Evolutionary conservation across 2,113 vertebrate species (phyloP).

Genomic region (Pogona vitticeps): DNA sequence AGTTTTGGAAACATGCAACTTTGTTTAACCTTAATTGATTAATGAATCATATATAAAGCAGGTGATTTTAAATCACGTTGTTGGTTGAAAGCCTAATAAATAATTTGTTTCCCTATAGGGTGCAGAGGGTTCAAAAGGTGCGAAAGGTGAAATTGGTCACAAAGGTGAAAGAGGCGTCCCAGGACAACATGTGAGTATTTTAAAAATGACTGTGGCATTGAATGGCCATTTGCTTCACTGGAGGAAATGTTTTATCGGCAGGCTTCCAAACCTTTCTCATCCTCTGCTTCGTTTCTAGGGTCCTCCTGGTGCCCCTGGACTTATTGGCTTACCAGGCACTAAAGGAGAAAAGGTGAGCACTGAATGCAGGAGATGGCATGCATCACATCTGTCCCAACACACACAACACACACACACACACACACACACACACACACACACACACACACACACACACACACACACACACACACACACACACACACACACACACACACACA

Average conservation of each 20-base stretch:
- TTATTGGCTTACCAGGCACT: conserved; percentile 91
- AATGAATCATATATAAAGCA: neutral
- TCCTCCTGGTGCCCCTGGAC: conserved; percentile 75
- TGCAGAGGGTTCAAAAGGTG: conserved; percentile 77
- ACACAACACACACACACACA: too few species aligned
- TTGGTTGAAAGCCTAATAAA: conserved; percentile 4
- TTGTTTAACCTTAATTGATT: neutral
- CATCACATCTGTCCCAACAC: too few species aligned
- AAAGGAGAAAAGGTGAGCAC: conserved; percentile 92
- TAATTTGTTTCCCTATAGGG: conserved; percentile 62
- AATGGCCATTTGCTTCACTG: neutral
- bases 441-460: too few species aligned
- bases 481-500: too few species aligned
- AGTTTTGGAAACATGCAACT: neutral
- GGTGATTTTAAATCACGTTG: neutral
- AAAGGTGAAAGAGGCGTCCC: conserved; percentile 64
- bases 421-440: too few species aligned
- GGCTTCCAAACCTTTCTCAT: neutral
- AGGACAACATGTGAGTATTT: neutral
- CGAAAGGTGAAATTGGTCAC: conserved; percentile 74
- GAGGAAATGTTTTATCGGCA: neutral
- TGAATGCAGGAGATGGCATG: neutral
- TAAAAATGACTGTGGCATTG: too few species aligned
- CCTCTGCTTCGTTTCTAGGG: conserved; percentile 57
- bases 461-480: too few species aligned